phyloP scores from a whole-genome alignment of 2,113 vertebrate genomes.

The Phrynosoma blainvillii region DNA sequence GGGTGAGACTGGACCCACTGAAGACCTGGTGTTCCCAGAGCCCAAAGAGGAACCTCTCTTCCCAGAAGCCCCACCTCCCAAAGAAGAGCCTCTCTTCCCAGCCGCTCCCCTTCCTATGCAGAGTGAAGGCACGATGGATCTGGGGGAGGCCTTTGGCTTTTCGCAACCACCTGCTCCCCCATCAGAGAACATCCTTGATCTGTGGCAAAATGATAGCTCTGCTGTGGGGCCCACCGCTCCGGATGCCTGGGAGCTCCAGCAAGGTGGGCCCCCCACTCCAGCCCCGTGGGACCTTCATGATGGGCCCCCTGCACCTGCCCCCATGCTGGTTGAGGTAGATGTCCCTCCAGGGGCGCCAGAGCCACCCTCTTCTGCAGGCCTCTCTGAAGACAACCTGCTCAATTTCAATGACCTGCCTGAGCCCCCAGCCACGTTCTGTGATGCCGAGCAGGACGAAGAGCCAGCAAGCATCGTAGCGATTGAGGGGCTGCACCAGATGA shows the following conservation, averaged over 20 bases:
- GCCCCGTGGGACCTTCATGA: conserved; percentile 71
- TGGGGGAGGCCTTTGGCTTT: conserved; percentile 50
- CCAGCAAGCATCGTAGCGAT: conserved; percentile 80
- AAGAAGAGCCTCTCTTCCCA: conserved; percentile 32
- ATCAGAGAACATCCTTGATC: conserved; percentile 80
- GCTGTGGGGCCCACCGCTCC: conserved; percentile 52
- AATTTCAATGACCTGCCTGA: conserved; percentile 92
- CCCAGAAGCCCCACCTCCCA: conserved; percentile 25
- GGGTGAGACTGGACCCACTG: conserved; percentile 42
- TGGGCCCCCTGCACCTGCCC: conserved; percentile 61
- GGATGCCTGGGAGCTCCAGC: conserved; percentile 30
- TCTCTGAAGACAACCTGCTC: conserved; percentile 79
- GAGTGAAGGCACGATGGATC: conserved; percentile 47
- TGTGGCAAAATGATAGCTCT: conserved; percentile 83
- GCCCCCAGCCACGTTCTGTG: conserved; percentile 83
- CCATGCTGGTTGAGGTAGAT: conserved; percentile 62
- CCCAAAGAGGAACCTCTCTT: conserved; percentile 63
- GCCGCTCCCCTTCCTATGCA: conserved; percentile 34
- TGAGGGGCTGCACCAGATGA: conserved; percentile 78
- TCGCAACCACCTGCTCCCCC: conserved; percentile 45
- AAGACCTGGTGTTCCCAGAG: conserved; percentile 73
- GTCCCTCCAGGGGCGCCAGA: conserved; percentile 53
- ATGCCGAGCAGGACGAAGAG: conserved; percentile 73
- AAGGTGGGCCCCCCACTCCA: conserved; percentile 58
- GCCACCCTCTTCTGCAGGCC: conserved; percentile 44